These are phyloP conservation scores for Scaptomyza tumidula DNA, from an alignment of 2,888 invertebrate species.

Conservation along the genomic window DNA sequence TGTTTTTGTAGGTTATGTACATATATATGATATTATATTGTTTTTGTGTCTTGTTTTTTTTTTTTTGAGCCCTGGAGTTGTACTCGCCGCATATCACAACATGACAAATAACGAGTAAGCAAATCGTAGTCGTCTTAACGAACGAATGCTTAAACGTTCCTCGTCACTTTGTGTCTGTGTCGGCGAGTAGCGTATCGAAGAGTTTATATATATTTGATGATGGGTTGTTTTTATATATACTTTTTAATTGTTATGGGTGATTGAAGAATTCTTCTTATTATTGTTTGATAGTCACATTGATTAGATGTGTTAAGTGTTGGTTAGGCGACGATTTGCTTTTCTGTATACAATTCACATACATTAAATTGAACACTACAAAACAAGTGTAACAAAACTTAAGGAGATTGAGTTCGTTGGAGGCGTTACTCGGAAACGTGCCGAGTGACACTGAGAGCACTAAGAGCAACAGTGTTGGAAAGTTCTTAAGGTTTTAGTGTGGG, in stretches of 20 bases:
- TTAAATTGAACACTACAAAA: constrained; percentile 85
- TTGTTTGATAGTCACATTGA: constrained; percentile 49
- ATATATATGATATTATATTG: constrained; percentile 7
- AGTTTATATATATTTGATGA: constrained; percentile 2
- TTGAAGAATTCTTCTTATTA: constrained; percentile 34
- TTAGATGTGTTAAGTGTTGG: constrained; percentile 33
- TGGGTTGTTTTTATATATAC: constrained; percentile 1
- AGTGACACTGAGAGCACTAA: neutral
- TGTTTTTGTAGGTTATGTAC: constrained; percentile 27
- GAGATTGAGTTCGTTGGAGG: constrained; percentile 68
- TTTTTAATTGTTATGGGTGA: constrained; percentile 3
- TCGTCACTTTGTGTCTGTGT: constrained; percentile 58
- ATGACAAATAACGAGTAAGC: constrained; percentile 61
- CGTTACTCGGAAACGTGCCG: constrained; percentile 16
- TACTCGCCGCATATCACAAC: constrained; percentile 64
- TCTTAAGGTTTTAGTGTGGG: neutral
- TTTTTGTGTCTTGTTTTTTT: constrained; percentile 5
- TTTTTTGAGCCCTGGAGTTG: constrained; percentile 59
- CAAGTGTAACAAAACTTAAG: constrained; percentile 84
- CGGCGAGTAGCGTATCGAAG: constrained; percentile 45
- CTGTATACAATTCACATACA: constrained; percentile 84
- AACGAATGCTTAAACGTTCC: constrained; percentile 46
- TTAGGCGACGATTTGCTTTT: constrained; percentile 82
- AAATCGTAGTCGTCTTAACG: constrained; percentile 10
- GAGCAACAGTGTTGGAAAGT: constrained; percentile 24